phyloP scores from a whole-genome alignment of 2,888 invertebrate genomes.

The Geophilus truncorum region DNA sequence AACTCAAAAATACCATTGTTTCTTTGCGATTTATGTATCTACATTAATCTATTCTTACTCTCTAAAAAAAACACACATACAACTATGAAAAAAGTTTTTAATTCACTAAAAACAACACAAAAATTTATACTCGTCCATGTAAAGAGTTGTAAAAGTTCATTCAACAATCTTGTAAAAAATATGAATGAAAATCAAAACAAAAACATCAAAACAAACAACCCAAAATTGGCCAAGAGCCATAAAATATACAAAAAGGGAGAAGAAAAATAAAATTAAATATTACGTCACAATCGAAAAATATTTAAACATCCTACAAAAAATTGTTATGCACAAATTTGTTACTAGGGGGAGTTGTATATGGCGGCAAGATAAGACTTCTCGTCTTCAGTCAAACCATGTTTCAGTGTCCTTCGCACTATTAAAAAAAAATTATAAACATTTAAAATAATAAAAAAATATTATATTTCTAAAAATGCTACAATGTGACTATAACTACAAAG shows the following conservation, averaged over 20 bases:
- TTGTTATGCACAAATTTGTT: background rate
- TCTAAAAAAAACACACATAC: no score
- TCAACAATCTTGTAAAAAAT: background rate
- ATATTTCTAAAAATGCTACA: background rate
- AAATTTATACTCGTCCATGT: background rate
- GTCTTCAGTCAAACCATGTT: slow-evolving; percentile 73
- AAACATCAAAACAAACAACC: background rate
- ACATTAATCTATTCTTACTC: no score
- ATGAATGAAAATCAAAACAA: no score
- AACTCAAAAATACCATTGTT: no score
- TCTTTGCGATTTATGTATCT: no score
- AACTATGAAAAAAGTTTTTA: background rate
- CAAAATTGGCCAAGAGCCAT: background rate
- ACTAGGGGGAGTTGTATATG: background rate
- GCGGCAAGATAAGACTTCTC: slow-evolving; percentile 54
- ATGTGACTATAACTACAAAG: no score
- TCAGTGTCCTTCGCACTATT: slow-evolving; percentile 73
- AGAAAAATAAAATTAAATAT: background rate
- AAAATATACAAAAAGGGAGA: background rate
- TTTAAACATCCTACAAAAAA: background rate
- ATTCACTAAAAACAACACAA: background rate
- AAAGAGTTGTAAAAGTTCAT: background rate
- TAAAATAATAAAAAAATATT: background rate
- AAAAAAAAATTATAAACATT: background rate
- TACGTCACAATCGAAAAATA: background rate